Percentiles rank a stretch among this genome's conserved stretches.
Evolutionary conservation across 2,797 vertebrate species (phyloP).

Genomic region (Masticophis lateralis): DNA sequence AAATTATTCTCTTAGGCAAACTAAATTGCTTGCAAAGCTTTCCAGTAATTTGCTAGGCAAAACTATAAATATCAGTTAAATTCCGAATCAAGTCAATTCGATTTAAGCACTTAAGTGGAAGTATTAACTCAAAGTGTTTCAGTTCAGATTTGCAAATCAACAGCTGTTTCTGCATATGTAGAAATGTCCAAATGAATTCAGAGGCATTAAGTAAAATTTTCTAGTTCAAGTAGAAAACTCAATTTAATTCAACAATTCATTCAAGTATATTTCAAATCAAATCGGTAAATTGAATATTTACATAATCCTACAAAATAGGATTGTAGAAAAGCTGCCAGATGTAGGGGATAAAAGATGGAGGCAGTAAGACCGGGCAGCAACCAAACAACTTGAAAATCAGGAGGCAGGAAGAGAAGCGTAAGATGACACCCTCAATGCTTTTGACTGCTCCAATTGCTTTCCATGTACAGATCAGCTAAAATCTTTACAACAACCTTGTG

Average conservation of each 20-base stretch:
- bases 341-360: not conserved
- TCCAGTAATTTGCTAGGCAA: not conserved
- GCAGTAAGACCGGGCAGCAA: not conserved
- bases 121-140: not conserved
- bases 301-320: not conserved
- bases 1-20: not conserved
- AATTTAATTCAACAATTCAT: not conserved
- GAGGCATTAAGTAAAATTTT: not conserved
- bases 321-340: not conserved
- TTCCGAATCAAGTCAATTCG: not conserved
- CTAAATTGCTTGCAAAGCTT: not conserved
- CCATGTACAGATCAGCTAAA: not conserved
- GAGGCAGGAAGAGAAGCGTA: not conserved
- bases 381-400: not conserved
- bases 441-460: not conserved
- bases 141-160: not conserved
- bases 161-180: not conserved
- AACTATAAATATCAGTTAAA: not conserved
- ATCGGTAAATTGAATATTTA: not conserved
- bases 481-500: not conserved
- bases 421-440: not conserved
- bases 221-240: not conserved
- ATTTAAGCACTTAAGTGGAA: not conserved
- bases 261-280: not conserved
- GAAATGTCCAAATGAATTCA: not conserved